phyloP scores from a whole-genome alignment of 53 echinoderm and acorn worm species.

The Patiria pectinifera region DNA sequence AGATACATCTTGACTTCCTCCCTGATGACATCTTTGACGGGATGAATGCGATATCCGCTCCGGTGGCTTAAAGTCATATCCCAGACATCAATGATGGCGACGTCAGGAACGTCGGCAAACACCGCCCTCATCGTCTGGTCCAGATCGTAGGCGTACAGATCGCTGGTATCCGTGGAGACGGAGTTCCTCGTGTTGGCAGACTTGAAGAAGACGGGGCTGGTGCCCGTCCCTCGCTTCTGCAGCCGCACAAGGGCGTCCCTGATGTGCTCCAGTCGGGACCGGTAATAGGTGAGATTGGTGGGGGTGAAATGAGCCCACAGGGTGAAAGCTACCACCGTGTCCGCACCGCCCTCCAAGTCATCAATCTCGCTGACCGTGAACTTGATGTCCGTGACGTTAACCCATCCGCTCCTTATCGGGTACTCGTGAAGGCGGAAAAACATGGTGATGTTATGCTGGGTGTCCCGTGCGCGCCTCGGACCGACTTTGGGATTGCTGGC shows the following conservation, averaged over 20 bases:
- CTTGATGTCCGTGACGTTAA: slow-evolving; percentile 25
- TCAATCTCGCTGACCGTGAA: slow-evolving; percentile 70
- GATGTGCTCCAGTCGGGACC: slow-evolving; percentile 1
- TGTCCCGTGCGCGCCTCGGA: slow-evolving; percentile 60
- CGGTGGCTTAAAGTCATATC: slow-evolving; percentile 67
- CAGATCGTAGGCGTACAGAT: slow-evolving; percentile 69
- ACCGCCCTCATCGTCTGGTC: slow-evolving; percentile 73
- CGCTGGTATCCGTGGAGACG: neutral
- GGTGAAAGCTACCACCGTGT: slow-evolving; percentile 62
- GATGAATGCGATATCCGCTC: slow-evolving; percentile 69
- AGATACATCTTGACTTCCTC: slow-evolving; percentile 66
- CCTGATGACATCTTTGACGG: slow-evolving; percentile 44
- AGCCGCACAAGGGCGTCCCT: slow-evolving; percentile 3
- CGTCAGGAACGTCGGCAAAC: slow-evolving; percentile 49
- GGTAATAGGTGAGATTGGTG: slow-evolving; percentile 64
- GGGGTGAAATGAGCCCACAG: slow-evolving; percentile 78
- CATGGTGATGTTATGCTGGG: slow-evolving; percentile 59
- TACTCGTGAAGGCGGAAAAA: slow-evolving; percentile 61
- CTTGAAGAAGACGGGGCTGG: slow-evolving; percentile 23
- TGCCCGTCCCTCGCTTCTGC: neutral
- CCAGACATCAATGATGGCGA: slow-evolving; percentile 81
- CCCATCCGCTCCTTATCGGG: slow-evolving; percentile 70
- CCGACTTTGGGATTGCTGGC: neutral
- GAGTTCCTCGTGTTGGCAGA: slow-evolving; percentile 15
- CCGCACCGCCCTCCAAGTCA: slow-evolving; percentile 23